Evolutionary conservation across 1,140 invertebrate genomes (phyloP).

Genomic region (Sminthurinus signatus): DNA sequence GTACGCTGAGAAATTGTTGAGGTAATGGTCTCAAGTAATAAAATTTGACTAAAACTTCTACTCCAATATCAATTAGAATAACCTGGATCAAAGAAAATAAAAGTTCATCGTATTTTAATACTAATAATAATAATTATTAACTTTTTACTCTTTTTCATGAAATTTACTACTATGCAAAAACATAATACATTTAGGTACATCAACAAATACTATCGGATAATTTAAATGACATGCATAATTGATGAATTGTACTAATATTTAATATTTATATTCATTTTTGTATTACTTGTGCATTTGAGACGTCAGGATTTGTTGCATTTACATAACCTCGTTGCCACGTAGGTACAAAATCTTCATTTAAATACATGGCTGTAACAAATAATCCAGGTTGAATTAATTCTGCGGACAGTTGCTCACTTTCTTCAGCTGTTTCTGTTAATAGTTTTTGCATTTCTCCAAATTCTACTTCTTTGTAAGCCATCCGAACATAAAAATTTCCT

Average conservation of each 20-base stretch:
- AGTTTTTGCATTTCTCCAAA: background rate
- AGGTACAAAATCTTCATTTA: background rate
- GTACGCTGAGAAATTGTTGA: background rate
- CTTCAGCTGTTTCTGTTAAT: background rate
- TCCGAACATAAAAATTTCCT: slow-evolving; percentile 1
- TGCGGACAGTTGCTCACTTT: background rate
- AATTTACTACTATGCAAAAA: too few relatives aligned
- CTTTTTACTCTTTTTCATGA: too few relatives aligned
- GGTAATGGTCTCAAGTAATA: background rate
- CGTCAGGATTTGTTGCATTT: background rate
- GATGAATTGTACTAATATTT: background rate
- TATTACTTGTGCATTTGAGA: too few relatives aligned
- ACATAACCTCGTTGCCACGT: background rate
- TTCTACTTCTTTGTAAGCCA: background rate
- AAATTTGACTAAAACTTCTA: background rate
- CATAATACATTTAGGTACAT: too few relatives aligned
- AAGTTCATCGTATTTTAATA: background rate
- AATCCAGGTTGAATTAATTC: background rate
- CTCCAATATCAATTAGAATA: background rate
- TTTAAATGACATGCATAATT: background rate
- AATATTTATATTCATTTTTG: too few relatives aligned
- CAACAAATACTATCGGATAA: too few relatives aligned
- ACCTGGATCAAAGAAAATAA: slow-evolving; percentile 7
- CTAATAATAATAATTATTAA: background rate
- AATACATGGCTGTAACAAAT: background rate